Evolutionary conservation across 2,888 invertebrate species (phyloP).

Genomic region (Ectropis crepuscularia): DNA sequence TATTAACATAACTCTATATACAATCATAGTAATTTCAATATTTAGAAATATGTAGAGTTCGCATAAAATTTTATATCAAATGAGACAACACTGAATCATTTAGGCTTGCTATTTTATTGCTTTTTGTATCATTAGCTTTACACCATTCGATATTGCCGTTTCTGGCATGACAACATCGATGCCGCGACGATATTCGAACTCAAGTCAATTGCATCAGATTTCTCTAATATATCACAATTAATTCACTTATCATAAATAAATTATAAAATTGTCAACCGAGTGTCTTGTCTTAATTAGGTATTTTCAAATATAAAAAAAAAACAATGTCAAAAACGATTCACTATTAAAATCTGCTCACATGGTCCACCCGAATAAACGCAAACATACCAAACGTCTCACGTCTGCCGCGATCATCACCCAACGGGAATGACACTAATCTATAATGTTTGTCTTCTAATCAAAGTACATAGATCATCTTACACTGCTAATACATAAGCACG

Average conservation of each 20-base stretch:
- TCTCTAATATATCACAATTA: conserved; percentile 78
- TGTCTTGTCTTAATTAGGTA: conserved; percentile 64
- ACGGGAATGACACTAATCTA: conserved; percentile 71
- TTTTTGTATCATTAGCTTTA: conserved; percentile 49
- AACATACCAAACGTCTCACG: conserved; percentile 73
- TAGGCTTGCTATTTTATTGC: conserved; percentile 74
- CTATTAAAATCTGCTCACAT: conserved; percentile 77
- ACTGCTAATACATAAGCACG: conserved; percentile 71
- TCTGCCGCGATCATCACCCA: conserved; percentile 77
- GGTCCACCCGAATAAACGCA: conserved; percentile 81
- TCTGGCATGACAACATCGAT: conserved; percentile 62
- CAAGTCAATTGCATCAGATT: conserved; percentile 61
- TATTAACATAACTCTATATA: conserved; percentile 83
- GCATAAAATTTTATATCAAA: conserved; percentile 76
- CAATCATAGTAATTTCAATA: conserved; percentile 80
- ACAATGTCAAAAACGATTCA: conserved; percentile 81
- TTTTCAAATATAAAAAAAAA: conserved; percentile 76
- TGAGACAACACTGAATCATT: conserved; percentile 66
- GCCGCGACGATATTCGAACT: conserved; percentile 63
- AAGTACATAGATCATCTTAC: conserved; percentile 74
- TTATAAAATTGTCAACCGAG: conserved; percentile 81
- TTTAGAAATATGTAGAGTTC: conserved; percentile 77
- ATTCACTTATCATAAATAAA: conserved; percentile 83
- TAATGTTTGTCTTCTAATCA: conserved; percentile 73
- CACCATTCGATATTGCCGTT: conserved; percentile 44